A percentile compares a stretch with the other conserved stretches of the same genome.
Evolutionary conservation across 2,113 vertebrate species (phyloP).

Genomic region (crab-eating macaque (Macaca fascicularis)): T2T-MFA8v1.1 NC_088376.1:24411001-24411500

Average conservation of each 20-base stretch:
- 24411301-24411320: neutral
- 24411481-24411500: neutral
- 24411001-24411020: neutral
- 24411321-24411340: neutral
- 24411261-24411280: neutral
- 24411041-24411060: neutral
- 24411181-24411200: neutral
- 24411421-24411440: neutral
- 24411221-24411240: neutral
- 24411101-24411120: neutral
- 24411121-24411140: neutral
- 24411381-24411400: neutral
- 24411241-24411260: neutral
- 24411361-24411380: neutral
- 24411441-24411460: neutral
- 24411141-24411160: too few species aligned
- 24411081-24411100: neutral
- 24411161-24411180: neutral
- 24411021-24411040: neutral
- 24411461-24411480: neutral
- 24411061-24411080: neutral
- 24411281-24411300: neutral
- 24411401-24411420: neutral
- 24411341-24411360: too few species aligned
- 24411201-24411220: neutral